A percentile compares a stretch with the other conserved stretches of the same genome.
These are phyloP conservation scores for Malacosoma neustria DNA, from an alignment of 2,888 invertebrate genomes.

Conservation along the genomic window DNA sequence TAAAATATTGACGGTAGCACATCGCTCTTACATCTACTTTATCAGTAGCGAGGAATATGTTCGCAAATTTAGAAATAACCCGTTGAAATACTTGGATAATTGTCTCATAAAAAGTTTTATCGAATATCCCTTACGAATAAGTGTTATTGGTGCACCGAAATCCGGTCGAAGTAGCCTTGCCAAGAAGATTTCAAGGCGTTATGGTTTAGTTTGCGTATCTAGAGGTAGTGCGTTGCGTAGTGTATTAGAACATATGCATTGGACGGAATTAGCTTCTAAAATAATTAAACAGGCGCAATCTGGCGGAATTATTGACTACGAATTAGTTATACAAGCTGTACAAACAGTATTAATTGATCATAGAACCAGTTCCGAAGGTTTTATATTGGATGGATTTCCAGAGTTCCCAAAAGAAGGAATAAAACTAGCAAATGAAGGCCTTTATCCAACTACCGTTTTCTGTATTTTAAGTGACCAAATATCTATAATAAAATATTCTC, in stretches of 20 bases:
- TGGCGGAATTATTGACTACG: conserved; percentile 55
- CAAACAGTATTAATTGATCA: conserved; percentile 66
- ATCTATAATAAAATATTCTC: conserved; percentile 47
- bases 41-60: conserved; percentile 60
- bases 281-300: conserved; percentile 43
- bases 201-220: conserved; percentile 70
- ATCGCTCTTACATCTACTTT: conserved; percentile 77
- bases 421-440: conserved; percentile 56
- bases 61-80: conserved; percentile 67
- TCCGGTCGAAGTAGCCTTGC: conserved; percentile 76
- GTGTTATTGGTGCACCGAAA: conserved; percentile 77
- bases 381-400: conserved; percentile 78
- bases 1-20: conserved; percentile 70
- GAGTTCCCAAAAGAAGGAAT: conserved; percentile 60
- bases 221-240: conserved; percentile 69
- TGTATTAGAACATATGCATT: conserved; percentile 58
- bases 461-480: conserved; percentile 54
- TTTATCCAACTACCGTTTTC: conserved; percentile 75
- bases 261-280: conserved; percentile 61
- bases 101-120: conserved; percentile 52
- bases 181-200: conserved; percentile 63
- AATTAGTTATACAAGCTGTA: conserved; percentile 65
- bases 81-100: conserved; percentile 67
- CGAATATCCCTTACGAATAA: conserved; percentile 67
- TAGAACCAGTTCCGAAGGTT: conserved; percentile 68